phyloP scores from a whole-genome alignment of 2,113 vertebrate species.

The Malurus alboscapulatus region DNA sequence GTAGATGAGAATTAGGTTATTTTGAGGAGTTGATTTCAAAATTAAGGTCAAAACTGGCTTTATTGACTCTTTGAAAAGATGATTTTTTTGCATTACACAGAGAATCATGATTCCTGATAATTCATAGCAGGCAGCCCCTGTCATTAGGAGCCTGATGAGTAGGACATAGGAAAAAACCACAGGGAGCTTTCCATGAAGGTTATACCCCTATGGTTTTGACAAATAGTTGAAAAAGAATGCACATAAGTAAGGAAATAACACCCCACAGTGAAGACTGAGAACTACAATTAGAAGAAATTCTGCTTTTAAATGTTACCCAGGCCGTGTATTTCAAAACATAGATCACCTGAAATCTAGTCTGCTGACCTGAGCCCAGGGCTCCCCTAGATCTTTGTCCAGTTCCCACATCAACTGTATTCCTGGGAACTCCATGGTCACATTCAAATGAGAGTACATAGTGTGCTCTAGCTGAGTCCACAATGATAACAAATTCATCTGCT shows the following conservation, averaged over 20 bases:
- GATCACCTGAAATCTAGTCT: not conserved
- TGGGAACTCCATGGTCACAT: not conserved
- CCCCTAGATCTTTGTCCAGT: not conserved
- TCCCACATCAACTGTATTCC: not conserved
- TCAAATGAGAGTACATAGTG: not conserved
- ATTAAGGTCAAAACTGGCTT: not conserved
- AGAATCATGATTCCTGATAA: not conserved
- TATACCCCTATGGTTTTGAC: not conserved
- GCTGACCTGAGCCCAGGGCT: not conserved
- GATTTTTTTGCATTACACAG: not conserved
- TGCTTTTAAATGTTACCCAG: not conserved
- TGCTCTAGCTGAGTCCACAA: not conserved
- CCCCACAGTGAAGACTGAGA: not conserved
- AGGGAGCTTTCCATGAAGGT: not conserved
- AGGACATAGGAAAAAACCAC: not conserved
- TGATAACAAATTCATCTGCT: slow-evolving; percentile 1
- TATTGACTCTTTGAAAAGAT: not conserved
- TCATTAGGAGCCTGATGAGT: not conserved
- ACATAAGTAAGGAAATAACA: not conserved
- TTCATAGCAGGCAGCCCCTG: not conserved
- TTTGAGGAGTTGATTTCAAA: not conserved
- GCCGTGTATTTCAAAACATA: not conserved
- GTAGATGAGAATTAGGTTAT: not conserved
- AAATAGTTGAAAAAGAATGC: not conserved
- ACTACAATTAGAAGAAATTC: not conserved